Base-by-base conservation (phyloP, 2,113 vertebrate genomes). In the Phrynosoma platyrhinos region DNA sequence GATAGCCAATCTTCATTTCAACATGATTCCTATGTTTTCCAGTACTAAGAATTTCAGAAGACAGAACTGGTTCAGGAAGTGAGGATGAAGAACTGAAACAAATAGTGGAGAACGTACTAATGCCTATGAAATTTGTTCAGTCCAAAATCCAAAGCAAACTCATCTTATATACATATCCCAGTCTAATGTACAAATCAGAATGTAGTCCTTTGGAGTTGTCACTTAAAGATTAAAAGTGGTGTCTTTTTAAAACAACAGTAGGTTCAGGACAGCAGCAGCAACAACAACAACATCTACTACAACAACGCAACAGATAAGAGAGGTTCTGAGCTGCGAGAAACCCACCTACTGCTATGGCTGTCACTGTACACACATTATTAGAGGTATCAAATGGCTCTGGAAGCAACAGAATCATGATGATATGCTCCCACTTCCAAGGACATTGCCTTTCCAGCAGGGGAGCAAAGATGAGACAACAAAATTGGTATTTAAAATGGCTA, bases 21-120 rank as follows among this genome's bases (percentile, higher is more conserved):
- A 74, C 47, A 88, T 92, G 72, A 52, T 82, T 92, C 94, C 83
- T 88, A 4, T 86, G 78, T 91, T 53, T 94, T 94, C 90, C 82
- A 89, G 88, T 85, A 88, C 90, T 92, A 93, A 91, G 91, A 93
- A 93, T n/a, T 52, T 77, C 6, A 13, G 1, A 66, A 5, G 12
- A 6, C 16, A 75, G 2, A 76, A 21, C 58, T 13, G 25, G 5
- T 1, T 47, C 55, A 66, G 36, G n/a, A 27, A 16, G 30, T 30
- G 52, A 36, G 25, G 14, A 23, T 64, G 55, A 47, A 47, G 23
- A 27, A 66, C 1, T 42, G 10, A 66, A 5, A 5, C 3, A 68
- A 66, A 82, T 64, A 30, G 53, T 32, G 18, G 8, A 10, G 18
- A 58, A 20, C 13, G 62, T 1, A 32, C 1, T 21, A 32, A 72